These are phyloP conservation scores for Diabrotica undecimpunctata DNA, from an alignment of 1,140 invertebrate species.

Conservation along the genomic window DNA sequence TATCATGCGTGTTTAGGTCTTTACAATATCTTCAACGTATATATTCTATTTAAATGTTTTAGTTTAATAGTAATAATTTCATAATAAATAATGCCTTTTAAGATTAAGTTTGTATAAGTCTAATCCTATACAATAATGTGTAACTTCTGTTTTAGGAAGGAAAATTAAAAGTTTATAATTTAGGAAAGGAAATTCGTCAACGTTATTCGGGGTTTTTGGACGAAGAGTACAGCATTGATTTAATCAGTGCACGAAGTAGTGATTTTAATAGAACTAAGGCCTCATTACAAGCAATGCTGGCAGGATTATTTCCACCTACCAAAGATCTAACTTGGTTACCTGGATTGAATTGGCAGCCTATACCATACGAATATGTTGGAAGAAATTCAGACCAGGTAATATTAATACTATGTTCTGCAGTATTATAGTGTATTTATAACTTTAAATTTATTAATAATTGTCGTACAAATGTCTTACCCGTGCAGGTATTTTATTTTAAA, in stretches of 20 bases:
- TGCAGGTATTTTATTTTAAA: neutral
- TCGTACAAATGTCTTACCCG: too few relatives aligned
- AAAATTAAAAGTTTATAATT: conserved; percentile 53
- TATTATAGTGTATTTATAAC: too few relatives aligned
- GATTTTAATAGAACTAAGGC: conserved; percentile 58
- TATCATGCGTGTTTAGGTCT: neutral
- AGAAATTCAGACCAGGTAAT: conserved; percentile 24
- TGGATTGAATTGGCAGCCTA: conserved; percentile 55
- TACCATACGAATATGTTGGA: conserved; percentile 47
- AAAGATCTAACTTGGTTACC: conserved; percentile 47
- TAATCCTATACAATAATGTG: neutral
- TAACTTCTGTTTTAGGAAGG: conserved; percentile 28
- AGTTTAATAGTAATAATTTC: neutral
- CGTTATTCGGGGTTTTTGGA: conserved; percentile 61
- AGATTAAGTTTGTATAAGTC: neutral
- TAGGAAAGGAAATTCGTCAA: conserved; percentile 58
- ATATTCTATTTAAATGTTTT: neutral
- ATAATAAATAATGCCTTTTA: neutral
- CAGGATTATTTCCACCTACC: conserved; percentile 54
- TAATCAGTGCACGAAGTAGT: conserved; percentile 46
- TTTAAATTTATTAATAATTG: too few relatives aligned
- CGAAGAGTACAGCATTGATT: conserved; percentile 48
- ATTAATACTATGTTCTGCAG: conserved; percentile 18
- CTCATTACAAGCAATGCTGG: conserved; percentile 54
- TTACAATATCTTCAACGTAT: neutral